Evolutionary conservation across 2,113 vertebrate species (phyloP).

Genomic region (Aegithalos caudatus): DNA sequence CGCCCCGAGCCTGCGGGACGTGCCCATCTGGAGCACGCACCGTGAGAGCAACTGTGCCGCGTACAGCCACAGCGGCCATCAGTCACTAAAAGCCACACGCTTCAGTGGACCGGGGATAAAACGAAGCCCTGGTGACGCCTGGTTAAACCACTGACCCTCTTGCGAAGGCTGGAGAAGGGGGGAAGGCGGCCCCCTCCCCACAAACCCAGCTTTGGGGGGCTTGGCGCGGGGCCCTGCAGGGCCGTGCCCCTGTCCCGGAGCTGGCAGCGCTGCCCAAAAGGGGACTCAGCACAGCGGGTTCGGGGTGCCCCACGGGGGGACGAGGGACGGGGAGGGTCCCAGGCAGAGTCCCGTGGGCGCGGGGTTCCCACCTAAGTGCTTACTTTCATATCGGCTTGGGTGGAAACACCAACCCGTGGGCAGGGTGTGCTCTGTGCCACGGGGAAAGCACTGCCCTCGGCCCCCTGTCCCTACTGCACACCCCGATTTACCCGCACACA

Average conservation of each 20-base stretch:
- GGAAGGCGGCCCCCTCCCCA: not conserved
- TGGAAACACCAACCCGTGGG: not conserved
- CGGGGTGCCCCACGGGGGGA: not conserved
- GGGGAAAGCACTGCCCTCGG: not conserved
- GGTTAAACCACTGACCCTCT: conserved; percentile 53
- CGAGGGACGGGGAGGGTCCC: not conserved
- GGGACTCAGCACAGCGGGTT: not conserved
- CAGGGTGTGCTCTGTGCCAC: not conserved
- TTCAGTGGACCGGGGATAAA: conserved; percentile 44
- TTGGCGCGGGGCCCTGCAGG: not conserved
- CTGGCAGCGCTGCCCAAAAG: not conserved
- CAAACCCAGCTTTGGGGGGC: not conserved
- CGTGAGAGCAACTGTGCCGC: conserved; percentile 41
- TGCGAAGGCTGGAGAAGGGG: not conserved
- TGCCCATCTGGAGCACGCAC: conserved; percentile 52
- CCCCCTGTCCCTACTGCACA: not conserved
- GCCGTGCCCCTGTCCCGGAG: not conserved
- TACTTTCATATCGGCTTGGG: not conserved
- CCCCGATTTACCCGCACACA: not conserved
- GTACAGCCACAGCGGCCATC: conserved; percentile 20
- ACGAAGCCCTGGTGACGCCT: conserved; percentile 47
- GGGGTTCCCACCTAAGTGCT: not conserved
- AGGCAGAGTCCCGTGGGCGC: not conserved
- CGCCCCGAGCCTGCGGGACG: conserved; percentile 26
- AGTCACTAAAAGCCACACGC: conserved; percentile 50